phyloP scores from a whole-genome alignment of 23 tunicate genomes.

The Oikopleura dioica region DNA sequence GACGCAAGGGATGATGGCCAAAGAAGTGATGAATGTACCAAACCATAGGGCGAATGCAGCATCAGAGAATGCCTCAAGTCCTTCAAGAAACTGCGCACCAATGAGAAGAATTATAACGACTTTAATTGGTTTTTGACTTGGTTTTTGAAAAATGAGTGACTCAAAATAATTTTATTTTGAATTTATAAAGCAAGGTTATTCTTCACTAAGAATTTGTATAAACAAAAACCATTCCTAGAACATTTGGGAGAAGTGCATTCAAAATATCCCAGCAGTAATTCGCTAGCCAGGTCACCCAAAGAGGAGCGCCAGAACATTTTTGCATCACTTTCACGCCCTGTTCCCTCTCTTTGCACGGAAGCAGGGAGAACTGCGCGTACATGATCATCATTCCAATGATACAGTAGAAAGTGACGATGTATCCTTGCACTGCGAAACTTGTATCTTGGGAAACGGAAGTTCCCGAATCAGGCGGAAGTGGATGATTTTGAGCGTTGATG shows the following conservation, averaged over 20 bases:
- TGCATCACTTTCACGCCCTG: neutral
- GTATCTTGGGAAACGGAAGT: neutral
- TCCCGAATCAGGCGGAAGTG: neutral
- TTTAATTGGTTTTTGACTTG: no score
- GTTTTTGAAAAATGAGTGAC: no score
- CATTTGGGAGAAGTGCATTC: neutral
- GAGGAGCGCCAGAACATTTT: slow-evolving; percentile 7
- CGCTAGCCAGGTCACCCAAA: neutral
- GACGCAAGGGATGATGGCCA: no score
- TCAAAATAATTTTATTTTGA: no score
- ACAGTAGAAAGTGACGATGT: neutral
- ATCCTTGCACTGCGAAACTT: neutral
- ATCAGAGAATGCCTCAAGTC: no score
- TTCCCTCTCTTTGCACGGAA: neutral
- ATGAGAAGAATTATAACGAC: no score
- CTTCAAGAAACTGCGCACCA: no score
- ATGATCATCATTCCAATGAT: slow-evolving; percentile 5
- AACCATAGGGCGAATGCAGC: no score
- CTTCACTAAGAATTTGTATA: no score
- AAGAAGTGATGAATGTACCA: no score
- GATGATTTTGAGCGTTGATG: neutral
- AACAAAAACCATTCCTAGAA: no score
- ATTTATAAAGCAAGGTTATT: no score
- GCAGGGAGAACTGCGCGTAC: neutral
- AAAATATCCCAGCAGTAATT: neutral